Evolutionary conservation across 2,113 vertebrate species (phyloP), one percentile per base, ranked within the genome.

Genomic region (Pteropus alecto): DNA sequence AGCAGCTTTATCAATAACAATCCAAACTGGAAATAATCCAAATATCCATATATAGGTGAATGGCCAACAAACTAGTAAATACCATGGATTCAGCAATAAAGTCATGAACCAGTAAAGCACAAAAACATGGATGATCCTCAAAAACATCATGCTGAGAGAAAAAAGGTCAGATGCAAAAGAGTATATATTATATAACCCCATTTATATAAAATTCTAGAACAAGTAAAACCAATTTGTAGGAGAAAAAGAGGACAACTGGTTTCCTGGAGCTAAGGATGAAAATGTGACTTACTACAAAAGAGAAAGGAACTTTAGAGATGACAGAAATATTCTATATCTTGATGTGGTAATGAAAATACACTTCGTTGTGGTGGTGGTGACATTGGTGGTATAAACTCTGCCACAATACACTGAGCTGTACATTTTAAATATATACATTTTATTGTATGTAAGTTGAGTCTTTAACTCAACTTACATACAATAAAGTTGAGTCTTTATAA

Each of bases 1-100:
- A 93, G 15, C 0, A 87, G 48, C 33, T 94, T 94, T 96, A 97
- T 90, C 83, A 97, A 30, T 30, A 83, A 74, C 9, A 86, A 21
- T 1, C 24, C 41, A 48, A 82, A 97, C 19, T 60, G 18, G 46
- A 95, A 74, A 93, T n/a, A 90, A 82, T 73, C 73, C 38, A 87
- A 70, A 76, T 70, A 87, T 41, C 35, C 56, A 73, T 85, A 61
- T 85, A 83, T 9, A 78, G 35, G 46, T 88, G 28, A 81, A 82
- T 54, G n/a, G n/a, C 21, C 43, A 65, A 93, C 11, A 87, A 95
- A 91, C 0, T 33, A 54, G n/a, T 83, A 51, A 92, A 92, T 54
- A 89, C 41, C 71, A 74, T 6, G 5, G 54, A 85, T 2, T 79
- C 19, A 68, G 46, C 54, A 85, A 76, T 22, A 67, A 71, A 87